Evolutionary conservation across 1,140 invertebrate species (phyloP).

Genomic region (Copidosoma floridanum): DNA sequence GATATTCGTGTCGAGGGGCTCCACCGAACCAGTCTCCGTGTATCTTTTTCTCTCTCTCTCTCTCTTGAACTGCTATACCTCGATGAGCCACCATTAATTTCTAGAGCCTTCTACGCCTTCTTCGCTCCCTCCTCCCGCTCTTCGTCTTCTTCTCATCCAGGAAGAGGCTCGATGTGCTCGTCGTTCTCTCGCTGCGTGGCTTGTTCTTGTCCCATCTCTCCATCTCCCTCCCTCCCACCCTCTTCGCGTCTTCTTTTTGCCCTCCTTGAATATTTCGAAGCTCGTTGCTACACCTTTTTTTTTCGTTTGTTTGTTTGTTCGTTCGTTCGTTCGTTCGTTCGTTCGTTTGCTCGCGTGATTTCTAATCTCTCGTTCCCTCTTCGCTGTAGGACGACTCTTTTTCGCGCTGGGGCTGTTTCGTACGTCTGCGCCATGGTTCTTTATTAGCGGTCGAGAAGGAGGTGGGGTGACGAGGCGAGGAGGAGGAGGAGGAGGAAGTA

Average conservation of each 20-base stretch:
- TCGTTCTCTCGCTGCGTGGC: not conserved
- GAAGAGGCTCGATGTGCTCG: slow-evolving; percentile 23
- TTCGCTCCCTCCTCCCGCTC: not conserved
- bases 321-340: not conserved
- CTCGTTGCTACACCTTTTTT: not conserved
- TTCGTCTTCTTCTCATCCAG: no score
- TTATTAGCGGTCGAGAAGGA: not conserved
- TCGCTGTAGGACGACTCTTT: no score
- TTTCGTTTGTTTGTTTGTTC: no score
- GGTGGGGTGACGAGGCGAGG: no score
- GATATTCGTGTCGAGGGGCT: no score
- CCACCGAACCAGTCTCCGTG: slow-evolving; percentile 26
- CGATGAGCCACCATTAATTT: slow-evolving; percentile 41
- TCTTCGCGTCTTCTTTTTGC: not conserved
- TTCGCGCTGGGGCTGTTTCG: not conserved
- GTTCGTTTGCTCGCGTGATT: not conserved
- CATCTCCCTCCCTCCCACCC: not conserved
- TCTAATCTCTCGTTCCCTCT: not conserved
- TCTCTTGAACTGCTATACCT: slow-evolving; percentile 34
- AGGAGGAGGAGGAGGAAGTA: no score
- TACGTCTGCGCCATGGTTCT: not conserved
- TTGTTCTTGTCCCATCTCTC: not conserved
- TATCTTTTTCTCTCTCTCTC: slow-evolving; percentile 21
- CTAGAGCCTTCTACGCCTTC: slow-evolving; percentile 21
- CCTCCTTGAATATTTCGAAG: not conserved